Evolutionary conservation across 2,113 vertebrate genomes (phyloP), one percentile per base, ranked within the genome.

Genomic region (Podilymbus podiceps): DNA sequence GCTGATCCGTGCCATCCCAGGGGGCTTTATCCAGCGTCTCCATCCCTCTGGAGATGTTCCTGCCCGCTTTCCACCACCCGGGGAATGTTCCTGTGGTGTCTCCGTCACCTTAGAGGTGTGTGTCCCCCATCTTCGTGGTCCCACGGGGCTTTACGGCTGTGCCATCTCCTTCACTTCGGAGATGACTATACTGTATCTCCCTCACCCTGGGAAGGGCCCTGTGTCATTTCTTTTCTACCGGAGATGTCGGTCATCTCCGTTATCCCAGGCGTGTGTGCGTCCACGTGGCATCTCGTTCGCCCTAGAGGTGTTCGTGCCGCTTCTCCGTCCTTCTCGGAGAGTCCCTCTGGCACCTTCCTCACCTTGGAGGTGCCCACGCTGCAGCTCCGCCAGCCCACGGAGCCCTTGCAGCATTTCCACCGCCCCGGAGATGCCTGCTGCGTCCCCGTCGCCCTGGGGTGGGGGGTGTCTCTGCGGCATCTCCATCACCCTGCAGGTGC

Each of bases 311-410:
- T 23, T 21, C 12, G 10, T 31, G 53, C 44, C 5, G 4, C 35
- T 4, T 33, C 49, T 30, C 38, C 38, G 7, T 9, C n/a, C 10
- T 16, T 21, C 47, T 15, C 20, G 13, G 47, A 28, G 62, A 9
- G 73, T 44, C 35, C 31, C 1, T 16, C 15, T 19, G 9, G 44
- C 87, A 24, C 14, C 68, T 66, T 7, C 28, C 4, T 6, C 59
- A 21, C 58, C 59, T 23, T 13, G 6, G 22, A 46, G 63, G 47
- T n/a, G 53, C 11, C 47, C 5, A 4, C 15, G 78, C 59, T 40
- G 5, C 16, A 12, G 8, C 35, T 4, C 9, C 6, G 3, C 16
- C 6, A 1, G 12, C 7, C 46, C 13, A 6, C 7, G 83, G 9
- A 25, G 44, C 72, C 53, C 47, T 25, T 1, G 23, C 44, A 38